These are phyloP conservation scores for Bruchidius siliquastri DNA, from an alignment of 2,888 invertebrate genomes.

Conservation along the genomic window DNA sequence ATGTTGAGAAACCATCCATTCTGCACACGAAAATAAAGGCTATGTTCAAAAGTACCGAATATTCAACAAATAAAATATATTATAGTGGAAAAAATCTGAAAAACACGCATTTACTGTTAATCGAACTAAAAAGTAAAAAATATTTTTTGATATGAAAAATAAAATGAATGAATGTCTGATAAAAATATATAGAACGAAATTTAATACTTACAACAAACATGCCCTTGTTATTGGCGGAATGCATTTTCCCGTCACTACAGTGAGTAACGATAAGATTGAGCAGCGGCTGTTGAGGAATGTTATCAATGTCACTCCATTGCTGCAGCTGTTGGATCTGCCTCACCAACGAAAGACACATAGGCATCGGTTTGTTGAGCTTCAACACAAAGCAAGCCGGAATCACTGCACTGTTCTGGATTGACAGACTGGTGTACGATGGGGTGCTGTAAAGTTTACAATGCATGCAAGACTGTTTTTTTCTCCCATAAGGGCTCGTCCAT, in stretches of 20 bases:
- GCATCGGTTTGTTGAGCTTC: constrained; percentile 75
- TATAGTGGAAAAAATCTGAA: too few species aligned
- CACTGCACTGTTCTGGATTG: constrained; percentile 79
- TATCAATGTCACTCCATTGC: constrained; percentile 55
- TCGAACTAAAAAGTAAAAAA: too few species aligned
- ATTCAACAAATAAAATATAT: too few species aligned
- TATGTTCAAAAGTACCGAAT: too few species aligned
- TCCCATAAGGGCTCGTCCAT: too few species aligned
- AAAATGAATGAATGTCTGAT: too few species aligned
- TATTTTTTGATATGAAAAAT: too few species aligned
- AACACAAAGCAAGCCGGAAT: constrained; percentile 88
- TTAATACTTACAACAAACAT: constrained; percentile 71
- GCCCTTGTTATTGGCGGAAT: constrained; percentile 69
- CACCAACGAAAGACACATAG: constrained; percentile 75
- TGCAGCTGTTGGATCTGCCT: constrained; percentile 60
- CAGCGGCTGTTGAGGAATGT: constrained; percentile 52
- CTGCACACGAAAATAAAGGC: too few species aligned
- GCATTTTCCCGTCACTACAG: constrained; percentile 68
- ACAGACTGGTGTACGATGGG: constrained; percentile 76
- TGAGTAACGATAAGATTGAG: constrained; percentile 75
- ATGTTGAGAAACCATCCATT: too few species aligned
- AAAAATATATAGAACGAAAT: too few species aligned
- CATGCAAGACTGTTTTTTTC: neutral
- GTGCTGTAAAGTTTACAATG: constrained; percentile 48
- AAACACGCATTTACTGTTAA: too few species aligned